A percentile compares a stretch with the other conserved stretches of the same genome.
Conservation (phyloP, 2,113 vertebrate species). For the Ailuropoda melanoleuca region DNA sequence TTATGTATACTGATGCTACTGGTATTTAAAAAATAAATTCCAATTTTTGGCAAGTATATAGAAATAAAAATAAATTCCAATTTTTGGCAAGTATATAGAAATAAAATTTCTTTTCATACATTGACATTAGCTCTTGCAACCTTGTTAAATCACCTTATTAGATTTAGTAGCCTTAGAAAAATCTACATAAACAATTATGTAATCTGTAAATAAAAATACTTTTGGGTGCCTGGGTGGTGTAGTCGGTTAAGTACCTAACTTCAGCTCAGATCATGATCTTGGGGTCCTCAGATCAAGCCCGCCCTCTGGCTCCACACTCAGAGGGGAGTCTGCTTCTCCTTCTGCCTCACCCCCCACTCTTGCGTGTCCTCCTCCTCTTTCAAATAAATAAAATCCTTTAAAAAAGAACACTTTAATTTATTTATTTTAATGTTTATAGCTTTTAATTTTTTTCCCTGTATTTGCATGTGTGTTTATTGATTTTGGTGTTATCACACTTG, state of each 20-base stretch:
- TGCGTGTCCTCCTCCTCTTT: background rate
- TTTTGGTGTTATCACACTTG: background rate
- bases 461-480: background rate
- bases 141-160: background rate
- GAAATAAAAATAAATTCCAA: background rate
- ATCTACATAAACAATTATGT: background rate
- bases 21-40: background rate
- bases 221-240: background rate
- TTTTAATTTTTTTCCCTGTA: background rate
- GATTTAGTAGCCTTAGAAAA: background rate
- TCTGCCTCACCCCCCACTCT: background rate
- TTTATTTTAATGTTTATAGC: background rate
- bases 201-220: background rate
- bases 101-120: background rate
- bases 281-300: background rate
- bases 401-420: background rate
- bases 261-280: background rate
- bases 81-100: background rate
- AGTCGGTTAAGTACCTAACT: background rate
- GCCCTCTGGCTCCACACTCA: background rate
- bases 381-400: background rate
- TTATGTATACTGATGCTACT: background rate
- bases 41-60: background rate
- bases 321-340: background rate
- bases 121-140: background rate